Evolutionary conservation across 2,888 invertebrate genomes (phyloP).

Genomic region (Stomorhina lunata): DNA sequence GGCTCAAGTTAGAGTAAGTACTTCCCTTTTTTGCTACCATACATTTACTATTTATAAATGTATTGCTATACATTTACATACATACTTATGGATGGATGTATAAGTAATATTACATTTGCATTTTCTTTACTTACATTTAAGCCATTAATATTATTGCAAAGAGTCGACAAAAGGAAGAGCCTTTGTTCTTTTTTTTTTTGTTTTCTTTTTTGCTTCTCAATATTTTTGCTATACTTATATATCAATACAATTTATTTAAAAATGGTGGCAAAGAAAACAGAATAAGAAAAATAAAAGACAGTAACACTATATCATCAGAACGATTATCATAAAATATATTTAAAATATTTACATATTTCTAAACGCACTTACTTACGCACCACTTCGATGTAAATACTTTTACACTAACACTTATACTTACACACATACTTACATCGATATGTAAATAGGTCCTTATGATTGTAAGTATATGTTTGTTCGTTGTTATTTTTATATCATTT

Average conservation of each 20-base stretch:
- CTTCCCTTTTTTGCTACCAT: not conserved
- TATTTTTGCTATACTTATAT: constrained; percentile 25
- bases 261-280: not conserved
- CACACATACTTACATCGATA: not conserved
- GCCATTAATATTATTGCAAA: constrained; percentile 26
- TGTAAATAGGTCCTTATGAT: not conserved
- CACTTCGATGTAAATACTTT: too few species aligned
- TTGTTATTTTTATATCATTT: constrained; percentile 2
- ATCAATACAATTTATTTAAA: constrained; percentile 40
- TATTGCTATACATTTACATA: not conserved
- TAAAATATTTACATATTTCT: constrained; percentile 54
- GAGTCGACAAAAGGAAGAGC: constrained; percentile 18
- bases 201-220: too few species aligned
- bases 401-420: not conserved
- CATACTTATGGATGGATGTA: too few species aligned
- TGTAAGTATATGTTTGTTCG: not conserved
- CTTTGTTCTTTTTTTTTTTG: constrained; percentile 2
- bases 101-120: too few species aligned
- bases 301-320: constrained; percentile 57
- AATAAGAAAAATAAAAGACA: constrained; percentile 3
- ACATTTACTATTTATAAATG: not conserved
- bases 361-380: not conserved
- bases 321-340: constrained; percentile 62
- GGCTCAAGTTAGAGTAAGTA: constrained; percentile 86
- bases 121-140: too few species aligned